Evolutionary conservation across 2,113 vertebrate genomes (phyloP), one percentile per base, ranked within the genome.

Genomic region (Clarias gariepinus): DNA sequence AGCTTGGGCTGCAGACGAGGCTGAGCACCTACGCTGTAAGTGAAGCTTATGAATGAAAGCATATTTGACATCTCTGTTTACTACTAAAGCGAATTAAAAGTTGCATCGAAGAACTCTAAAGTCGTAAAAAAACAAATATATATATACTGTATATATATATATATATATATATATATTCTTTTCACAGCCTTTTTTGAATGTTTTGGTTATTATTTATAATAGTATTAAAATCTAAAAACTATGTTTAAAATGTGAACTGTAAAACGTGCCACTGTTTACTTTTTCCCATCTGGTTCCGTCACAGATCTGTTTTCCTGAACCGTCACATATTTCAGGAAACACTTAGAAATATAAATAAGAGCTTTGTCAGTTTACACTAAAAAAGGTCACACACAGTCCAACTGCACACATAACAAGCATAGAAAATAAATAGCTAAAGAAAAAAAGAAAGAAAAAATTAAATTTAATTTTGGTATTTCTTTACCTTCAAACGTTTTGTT

Each of bases 401-500:
- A 19, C 47, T n/a, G 21, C n/a, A 55, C 30, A 57, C 13, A 66
- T 57, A 69, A 16, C 53, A 84, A 23, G 21, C 36, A 57, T 19
- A 82, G 19, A 36, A 82, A 10, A 18, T n/a, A 66, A 28, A 82
- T n/a, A 68, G n/a, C 60, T 19, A 47, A 74, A 73, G 16, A 15
- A 41, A 30, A 47, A 36, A 36, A 33, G 10, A 41, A 13, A 73
- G 47, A 41, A 36, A 41, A 73, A n/a, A n/a, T n/a, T n/a, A n/a
- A n/a, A n/a, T n/a, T n/a, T n/a, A n/a, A n/a, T n/a, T n/a, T n/a
- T n/a, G n/a, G n/a, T n/a, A 73, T 61, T 19, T 33, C 19, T 58
- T 90, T 94, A 99, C 98, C 98, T 97, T 99, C 98, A 3, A 98
- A 98, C 0, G 97, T 99, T 91, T 96, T 94, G 93, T 99, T 99